Conservation (phyloP, 1,140 invertebrate genomes). For the Bicyclus anynana region DNA sequence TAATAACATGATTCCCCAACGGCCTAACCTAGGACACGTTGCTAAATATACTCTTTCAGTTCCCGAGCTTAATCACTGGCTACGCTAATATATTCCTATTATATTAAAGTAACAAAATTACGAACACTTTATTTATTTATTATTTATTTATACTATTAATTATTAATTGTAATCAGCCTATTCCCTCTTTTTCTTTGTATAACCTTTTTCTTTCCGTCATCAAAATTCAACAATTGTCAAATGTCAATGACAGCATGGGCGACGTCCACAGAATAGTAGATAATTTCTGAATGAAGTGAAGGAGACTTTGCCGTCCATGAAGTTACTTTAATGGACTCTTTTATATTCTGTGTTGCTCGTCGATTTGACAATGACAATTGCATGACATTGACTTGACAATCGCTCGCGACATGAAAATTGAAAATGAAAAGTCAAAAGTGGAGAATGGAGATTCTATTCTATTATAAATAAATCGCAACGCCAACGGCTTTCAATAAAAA, state of each 20-base stretch:
- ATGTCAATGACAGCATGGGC: conserved; percentile 61
- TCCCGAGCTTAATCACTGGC: conserved; percentile 39
- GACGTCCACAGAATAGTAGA: background rate
- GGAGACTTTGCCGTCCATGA: too few relatives aligned
- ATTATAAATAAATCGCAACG: background rate
- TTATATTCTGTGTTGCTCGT: too few relatives aligned
- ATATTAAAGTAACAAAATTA: conserved; percentile 18
- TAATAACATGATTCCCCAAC: conserved; percentile 72
- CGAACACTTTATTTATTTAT: conserved; percentile 18
- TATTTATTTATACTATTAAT: conserved; percentile 45
- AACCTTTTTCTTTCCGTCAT: conserved; percentile 76
- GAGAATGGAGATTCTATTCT: too few relatives aligned
- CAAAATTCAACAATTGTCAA: conserved; percentile 69
- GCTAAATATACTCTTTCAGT: conserved; percentile 44
- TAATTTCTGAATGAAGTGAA: background rate
- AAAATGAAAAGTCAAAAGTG: too few relatives aligned
- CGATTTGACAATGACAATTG: too few relatives aligned
- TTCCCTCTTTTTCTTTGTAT: conserved; percentile 72
- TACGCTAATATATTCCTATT: conserved; percentile 12
- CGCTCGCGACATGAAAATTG: too few relatives aligned
- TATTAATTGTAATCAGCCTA: conserved; percentile 61
- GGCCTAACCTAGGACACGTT: conserved; percentile 74
- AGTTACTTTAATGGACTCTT: too few relatives aligned
- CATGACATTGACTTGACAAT: too few relatives aligned
- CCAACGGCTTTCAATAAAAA: background rate